phyloP scores from a whole-genome alignment of 2,113 vertebrate species.

The Urocitellus parryii region DNA sequence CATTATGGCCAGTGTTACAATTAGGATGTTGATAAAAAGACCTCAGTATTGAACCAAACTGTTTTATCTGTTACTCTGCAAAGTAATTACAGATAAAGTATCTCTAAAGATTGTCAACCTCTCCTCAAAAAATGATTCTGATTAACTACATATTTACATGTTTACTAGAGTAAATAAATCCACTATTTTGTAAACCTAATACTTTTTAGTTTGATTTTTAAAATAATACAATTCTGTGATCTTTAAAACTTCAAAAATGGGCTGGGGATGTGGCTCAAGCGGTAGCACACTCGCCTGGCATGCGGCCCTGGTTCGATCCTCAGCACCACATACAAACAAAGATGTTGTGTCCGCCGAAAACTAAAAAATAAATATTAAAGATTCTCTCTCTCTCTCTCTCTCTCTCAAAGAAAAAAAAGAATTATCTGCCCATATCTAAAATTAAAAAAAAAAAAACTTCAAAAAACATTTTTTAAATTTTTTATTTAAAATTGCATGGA shows the following conservation, averaged over 20 bases:
- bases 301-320: too few species aligned
- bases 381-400: too few species aligned
- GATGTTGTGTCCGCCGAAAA: too few species aligned
- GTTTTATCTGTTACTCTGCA: neutral
- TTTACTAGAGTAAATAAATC: slow-evolving; percentile 37
- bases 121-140: slow-evolving; percentile 32
- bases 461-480: neutral
- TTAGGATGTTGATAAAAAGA: slow-evolving; percentile 29
- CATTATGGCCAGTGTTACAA: neutral
- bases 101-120: slow-evolving; percentile 22
- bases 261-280: too few species aligned
- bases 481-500: slow-evolving; percentile 56
- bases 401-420: too few species aligned
- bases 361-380: too few species aligned
- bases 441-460: too few species aligned
- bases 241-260: slow-evolving; percentile 46
- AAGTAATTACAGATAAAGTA: slow-evolving; percentile 24
- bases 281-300: too few species aligned
- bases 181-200: neutral
- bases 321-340: too few species aligned
- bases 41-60: slow-evolving; percentile 23
- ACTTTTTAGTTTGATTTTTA: neutral
- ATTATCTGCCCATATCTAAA: too few species aligned
- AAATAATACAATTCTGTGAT: neutral
- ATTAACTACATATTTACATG: slow-evolving; percentile 26